Evolutionary conservation across 2,113 vertebrate species (phyloP).

Genomic region (Limnothrissa miodon): DNA sequence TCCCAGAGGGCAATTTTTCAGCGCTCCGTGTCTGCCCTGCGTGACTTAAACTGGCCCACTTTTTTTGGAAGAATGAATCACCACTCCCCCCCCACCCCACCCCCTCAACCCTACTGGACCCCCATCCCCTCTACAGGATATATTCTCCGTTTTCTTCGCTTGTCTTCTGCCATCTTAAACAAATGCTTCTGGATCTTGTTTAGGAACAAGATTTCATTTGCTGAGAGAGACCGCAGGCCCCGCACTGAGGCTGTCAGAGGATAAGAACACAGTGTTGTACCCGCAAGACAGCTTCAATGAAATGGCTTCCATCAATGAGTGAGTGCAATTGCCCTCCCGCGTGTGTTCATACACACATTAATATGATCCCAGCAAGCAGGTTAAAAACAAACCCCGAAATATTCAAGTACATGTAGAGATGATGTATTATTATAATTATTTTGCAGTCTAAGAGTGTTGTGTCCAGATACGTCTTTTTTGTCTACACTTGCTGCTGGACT

Average conservation of each 20-base stretch:
- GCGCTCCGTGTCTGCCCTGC: neutral
- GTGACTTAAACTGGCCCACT: neutral
- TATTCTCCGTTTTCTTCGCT: neutral
- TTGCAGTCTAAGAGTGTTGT: no score
- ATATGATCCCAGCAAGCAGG: neutral
- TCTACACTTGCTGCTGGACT: no score
- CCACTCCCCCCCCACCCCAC: neutral
- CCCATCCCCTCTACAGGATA: neutral
- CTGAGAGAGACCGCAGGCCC: slow-evolving; percentile 80
- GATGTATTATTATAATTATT: no score
- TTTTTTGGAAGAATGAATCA: neutral
- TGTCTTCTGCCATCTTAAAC: neutral
- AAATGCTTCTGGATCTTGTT: slow-evolving; percentile 21
- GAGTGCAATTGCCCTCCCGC: slow-evolving; percentile 59
- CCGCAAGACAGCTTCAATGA: slow-evolving; percentile 61
- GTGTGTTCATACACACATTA: neutral
- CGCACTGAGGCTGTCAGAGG: slow-evolving; percentile 77
- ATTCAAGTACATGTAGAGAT: neutral
- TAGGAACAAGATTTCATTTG: slow-evolving; percentile 89
- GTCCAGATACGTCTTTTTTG: no score
- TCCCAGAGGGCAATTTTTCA: neutral
- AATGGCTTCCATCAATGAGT: slow-evolving; percentile 69
- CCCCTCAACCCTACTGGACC: no score
- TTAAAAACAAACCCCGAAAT: neutral
- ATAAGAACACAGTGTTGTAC: slow-evolving; percentile 76